Base-by-base conservation (phyloP, 1,140 invertebrate species). In the Drosophila leontia region DNA sequence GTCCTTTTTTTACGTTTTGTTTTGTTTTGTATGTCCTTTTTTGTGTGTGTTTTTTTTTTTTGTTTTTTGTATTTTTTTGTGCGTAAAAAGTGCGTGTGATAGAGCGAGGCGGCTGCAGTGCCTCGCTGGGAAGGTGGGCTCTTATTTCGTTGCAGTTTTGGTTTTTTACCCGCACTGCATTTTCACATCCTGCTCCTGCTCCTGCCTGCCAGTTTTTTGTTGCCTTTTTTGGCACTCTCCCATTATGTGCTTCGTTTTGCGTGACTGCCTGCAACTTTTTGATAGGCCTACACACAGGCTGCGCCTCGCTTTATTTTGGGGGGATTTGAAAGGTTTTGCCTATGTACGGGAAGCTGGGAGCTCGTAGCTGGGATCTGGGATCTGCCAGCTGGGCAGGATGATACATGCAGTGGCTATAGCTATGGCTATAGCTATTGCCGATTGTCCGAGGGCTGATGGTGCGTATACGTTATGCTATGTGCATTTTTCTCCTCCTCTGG, bases 321-420 rank as follows among this genome's bases (percentile, higher is more conserved):
- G 78, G 60, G 87, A 86, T 83, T 90, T 86, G 78, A 86, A 91
- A 91, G 65, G 67, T 59, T 72, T 86, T 86, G 84, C 81, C 74
- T 91, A 86, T 91, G 69, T 81, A 72, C 70, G 64, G 17, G 11
- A 17, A n/a, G 35, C 4, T 19, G 42, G 3, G 39, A 55, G 37
- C 7, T n/a, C 23, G 8, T 44, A 15, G 11, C 15, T 12, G 32
- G n/a, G 44, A 19, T 29, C 23, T n/a, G 35, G 41, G 15, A 47
- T n/a, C 11, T 41, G 48, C 35, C 48, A 51, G 50, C 50, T 34
- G 56, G 29, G 8, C 29, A 29, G 63, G 29, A 34, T 23, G 72
- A 55, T 56, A 68, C 53, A 51, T 67, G 65, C 35, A 56, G 26
- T 39, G 48, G 42, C 67, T 17, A 34, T 48, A 7, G n/a, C 42